Conservation (phyloP, 2,113 vertebrate genomes). For the Pluvialis apricaria region DNA sequence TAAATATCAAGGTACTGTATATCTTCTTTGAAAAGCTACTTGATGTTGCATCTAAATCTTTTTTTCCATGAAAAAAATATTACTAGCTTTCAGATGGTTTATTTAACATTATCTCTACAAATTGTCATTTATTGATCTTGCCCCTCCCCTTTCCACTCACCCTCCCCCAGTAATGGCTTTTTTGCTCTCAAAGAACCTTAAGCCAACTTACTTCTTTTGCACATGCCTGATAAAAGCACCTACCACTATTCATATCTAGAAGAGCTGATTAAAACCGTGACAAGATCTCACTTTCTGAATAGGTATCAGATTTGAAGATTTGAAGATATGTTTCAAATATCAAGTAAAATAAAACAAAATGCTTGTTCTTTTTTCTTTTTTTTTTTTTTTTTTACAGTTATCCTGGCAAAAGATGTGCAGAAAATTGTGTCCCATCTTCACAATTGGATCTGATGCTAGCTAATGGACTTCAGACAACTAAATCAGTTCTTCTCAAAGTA, state of each 20-base stretch:
- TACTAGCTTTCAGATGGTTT: neutral
- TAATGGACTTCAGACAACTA: neutral
- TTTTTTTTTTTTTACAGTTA: neutral
- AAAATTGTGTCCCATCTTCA: neutral
- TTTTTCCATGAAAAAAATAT: neutral
- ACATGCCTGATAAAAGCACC: neutral
- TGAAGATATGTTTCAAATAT: neutral
- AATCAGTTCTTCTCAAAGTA: neutral
- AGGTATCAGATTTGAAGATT: neutral
- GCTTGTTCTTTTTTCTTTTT: neutral
- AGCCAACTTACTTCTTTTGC: neutral
- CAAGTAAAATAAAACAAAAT: neutral
- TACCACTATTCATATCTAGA: neutral
- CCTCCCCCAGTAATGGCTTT: neutral
- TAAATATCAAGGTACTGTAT: neutral
- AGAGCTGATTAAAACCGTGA: neutral
- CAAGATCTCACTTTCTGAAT: neutral
- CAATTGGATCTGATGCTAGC: neutral
- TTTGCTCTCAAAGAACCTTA: neutral
- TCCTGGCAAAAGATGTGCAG: neutral
- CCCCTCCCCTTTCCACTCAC: rapidly evolving
- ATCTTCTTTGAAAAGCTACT: neutral
- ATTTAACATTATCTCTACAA: neutral
- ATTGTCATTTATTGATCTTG: neutral
- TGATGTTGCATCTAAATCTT: neutral